Conservation (phyloP, 2,888 invertebrate species). For the Oxyteleia sp. region DNA sequence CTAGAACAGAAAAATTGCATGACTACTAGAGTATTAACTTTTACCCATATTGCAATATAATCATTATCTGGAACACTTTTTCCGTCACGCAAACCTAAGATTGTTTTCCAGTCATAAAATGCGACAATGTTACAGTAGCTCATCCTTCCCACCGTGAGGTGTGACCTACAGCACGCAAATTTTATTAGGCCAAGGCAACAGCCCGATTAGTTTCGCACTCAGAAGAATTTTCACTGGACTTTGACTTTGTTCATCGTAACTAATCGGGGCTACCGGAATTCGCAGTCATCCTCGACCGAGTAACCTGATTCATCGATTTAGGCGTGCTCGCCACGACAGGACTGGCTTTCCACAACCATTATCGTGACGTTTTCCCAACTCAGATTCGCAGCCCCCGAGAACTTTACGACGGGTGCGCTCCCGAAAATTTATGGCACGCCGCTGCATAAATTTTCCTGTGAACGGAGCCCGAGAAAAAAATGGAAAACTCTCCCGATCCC, state of each 20-base stretch:
- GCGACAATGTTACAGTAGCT: slow-evolving; percentile 53
- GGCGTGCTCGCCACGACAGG: slow-evolving; percentile 56
- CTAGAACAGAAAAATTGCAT: slow-evolving; percentile 11
- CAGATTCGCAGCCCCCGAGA: slow-evolving; percentile 59
- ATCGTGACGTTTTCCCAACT: slow-evolving; percentile 71
- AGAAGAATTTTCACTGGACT: slow-evolving; percentile 33
- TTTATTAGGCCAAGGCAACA: slow-evolving; percentile 66
- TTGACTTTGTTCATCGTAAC: slow-evolving; percentile 80
- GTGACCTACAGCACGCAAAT: slow-evolving; percentile 51
- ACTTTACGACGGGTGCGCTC: slow-evolving; percentile 34
- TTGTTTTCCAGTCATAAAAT: slow-evolving; percentile 54
- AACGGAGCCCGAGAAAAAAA: slow-evolving; percentile 16
- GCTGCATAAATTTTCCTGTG: slow-evolving; percentile 71
- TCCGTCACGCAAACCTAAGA: slow-evolving; percentile 34
- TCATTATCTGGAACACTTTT: slow-evolving; percentile 44
- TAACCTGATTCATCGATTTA: slow-evolving; percentile 81
- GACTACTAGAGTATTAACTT: slow-evolving; percentile 36
- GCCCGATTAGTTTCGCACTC: slow-evolving; percentile 35
- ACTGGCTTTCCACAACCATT: slow-evolving; percentile 73
- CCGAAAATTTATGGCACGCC: slow-evolving; percentile 79
- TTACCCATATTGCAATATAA: slow-evolving; percentile 39
- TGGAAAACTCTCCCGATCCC: slow-evolving; percentile 29
- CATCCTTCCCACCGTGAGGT: slow-evolving; percentile 57
- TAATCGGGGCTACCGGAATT: slow-evolving; percentile 83
- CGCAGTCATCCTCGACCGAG: slow-evolving; percentile 83